phyloP scores from a whole-genome alignment of 2,113 vertebrate genomes.

The Bungarus multicinctus region DNA sequence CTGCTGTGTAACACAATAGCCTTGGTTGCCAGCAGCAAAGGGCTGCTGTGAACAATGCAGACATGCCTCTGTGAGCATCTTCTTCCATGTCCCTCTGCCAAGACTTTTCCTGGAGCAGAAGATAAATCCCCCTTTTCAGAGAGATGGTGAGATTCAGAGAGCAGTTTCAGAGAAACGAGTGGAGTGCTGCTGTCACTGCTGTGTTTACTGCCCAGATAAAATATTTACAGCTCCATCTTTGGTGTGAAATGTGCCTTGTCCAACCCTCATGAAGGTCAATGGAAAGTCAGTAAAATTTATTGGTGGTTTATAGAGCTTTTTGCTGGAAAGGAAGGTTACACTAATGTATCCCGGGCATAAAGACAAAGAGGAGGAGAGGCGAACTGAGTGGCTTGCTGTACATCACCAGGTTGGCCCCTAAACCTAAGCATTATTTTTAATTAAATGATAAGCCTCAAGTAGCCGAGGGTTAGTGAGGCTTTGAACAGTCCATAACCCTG shows the following conservation, averaged over 20 bases:
- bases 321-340: conserved; percentile 39
- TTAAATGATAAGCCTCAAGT: conserved; percentile 45
- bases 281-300: conserved; percentile 69
- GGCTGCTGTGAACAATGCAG: conserved; percentile 24
- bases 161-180: conserved; percentile 18
- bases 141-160: not conserved
- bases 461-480: conserved; percentile 24
- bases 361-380: not conserved
- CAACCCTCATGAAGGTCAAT: conserved; percentile 60
- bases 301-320: conserved; percentile 47
- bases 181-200: conserved; percentile 37
- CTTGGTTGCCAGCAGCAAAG: not conserved
- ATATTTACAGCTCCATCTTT: conserved; percentile 70
- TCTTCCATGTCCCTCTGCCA: conserved; percentile 49
- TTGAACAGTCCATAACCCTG: conserved; percentile 23
- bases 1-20: conserved; percentile 44
- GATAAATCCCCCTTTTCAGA: conserved; percentile 52
- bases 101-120: conserved; percentile 44
- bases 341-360: not conserved
- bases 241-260: conserved; percentile 57
- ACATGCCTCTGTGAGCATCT: conserved; percentile 7
- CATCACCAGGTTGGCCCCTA: not conserved
- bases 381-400: not conserved
- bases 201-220: conserved; percentile 70
- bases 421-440: conserved; percentile 38